Evolutionary conservation across 2,113 vertebrate genomes (phyloP), one percentile per base, ranked within the genome.

Genomic region (Marmota flaviventris): DNA sequence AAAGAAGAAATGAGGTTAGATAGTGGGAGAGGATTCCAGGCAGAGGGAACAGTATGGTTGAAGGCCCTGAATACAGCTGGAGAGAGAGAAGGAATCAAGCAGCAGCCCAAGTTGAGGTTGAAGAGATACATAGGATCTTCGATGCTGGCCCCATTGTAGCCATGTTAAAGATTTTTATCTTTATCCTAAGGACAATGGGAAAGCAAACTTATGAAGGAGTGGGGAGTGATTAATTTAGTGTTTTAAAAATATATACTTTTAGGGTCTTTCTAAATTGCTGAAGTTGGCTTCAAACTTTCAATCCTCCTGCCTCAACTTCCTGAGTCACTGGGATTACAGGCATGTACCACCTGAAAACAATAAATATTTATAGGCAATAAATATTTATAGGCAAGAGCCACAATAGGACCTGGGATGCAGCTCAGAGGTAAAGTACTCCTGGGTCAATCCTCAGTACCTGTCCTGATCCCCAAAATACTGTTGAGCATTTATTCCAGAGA

Each of bases 231-330:
- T 29, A 51, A 34, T 37, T 83, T 86, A 61, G 5, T 75, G 45
- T 82, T 94, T 94, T 91, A 53, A 91, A 73, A 93, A 51, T 37
- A 58, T 67, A 22, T 72, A 73, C 37, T 96, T 24, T 76, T 77
- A 4, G 65, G 22, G 9, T 58, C 56, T 58, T 8, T 5, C 56
- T 63, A 63, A 63, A 25, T 63, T 63, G 61, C 9, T 63, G 24
- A 63, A 25, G 61, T 10, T 63, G 8, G 24, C 6, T 24, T 63
- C 61, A 63, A 63, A 63, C 22, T 63, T 63, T 8, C 22, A 63
- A 63, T 63, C 24, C 61, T 63, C 61, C 61, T 63, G 61, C 61
- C 24, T 63, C 24, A 63, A 9, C 61, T 8, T 63, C 61, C 61
- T 63, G 61, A 63, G 24, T 63, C 61, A 63, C 61, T 25, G 61